These are phyloP conservation scores for Pyrrhosoma nymphula DNA, from an alignment of 2,888 invertebrate genomes.

Conservation along the genomic window DNA sequence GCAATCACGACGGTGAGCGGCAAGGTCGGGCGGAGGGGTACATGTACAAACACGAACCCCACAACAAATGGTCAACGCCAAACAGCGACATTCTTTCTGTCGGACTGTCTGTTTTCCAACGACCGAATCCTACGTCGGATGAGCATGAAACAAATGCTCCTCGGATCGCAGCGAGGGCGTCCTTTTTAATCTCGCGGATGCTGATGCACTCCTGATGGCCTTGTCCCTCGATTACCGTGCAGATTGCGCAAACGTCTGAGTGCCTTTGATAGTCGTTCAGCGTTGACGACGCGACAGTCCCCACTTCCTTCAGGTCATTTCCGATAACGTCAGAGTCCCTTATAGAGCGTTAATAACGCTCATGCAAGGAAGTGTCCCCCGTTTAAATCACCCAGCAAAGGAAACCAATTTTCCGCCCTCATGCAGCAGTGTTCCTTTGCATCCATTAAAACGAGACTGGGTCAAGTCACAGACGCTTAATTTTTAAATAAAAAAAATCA, in stretches of 20 bases:
- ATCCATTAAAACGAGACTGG: too few relatives aligned
- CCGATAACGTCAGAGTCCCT: background rate
- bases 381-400: background rate
- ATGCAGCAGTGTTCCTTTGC: background rate
- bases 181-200: conserved; percentile 10
- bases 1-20: background rate
- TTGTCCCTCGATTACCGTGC: background rate
- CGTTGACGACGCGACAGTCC: background rate
- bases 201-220: background rate
- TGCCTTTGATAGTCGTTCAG: background rate
- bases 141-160: background rate
- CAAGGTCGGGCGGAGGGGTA: background rate
- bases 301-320: background rate
- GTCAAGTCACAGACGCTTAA: too few relatives aligned
- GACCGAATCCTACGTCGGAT: background rate
- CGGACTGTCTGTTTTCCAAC: background rate
- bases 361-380: background rate
- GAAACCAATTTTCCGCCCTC: background rate
- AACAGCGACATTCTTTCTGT: background rate
- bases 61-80: background rate
- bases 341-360: background rate
- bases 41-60: too few relatives aligned
- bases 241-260: background rate
- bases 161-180: background rate
- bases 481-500: too few relatives aligned